A percentile compares a stretch with the other conserved stretches of the same genome.
phyloP scores from a whole-genome alignment of 2,113 vertebrate species.

The Neodon shergylaensis region DNA sequence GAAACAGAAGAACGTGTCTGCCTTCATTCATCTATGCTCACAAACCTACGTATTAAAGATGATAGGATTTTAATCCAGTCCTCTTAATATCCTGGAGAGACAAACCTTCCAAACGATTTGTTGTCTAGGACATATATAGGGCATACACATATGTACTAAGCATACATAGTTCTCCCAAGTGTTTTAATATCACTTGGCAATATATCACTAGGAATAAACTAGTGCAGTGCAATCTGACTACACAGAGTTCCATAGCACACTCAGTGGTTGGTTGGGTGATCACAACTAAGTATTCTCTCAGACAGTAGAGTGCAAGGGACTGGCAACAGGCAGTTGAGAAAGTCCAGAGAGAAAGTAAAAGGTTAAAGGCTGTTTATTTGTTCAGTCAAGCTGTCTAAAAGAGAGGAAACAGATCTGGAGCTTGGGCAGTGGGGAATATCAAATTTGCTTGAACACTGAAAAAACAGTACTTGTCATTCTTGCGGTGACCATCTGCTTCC shows the following conservation, averaged over 20 bases:
- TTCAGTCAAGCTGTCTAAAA: background rate
- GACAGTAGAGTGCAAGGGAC: background rate
- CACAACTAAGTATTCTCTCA: background rate
- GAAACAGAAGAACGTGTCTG: background rate
- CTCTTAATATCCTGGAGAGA: background rate
- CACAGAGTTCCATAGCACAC: background rate
- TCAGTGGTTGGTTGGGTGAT: background rate
- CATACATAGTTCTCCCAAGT: background rate
- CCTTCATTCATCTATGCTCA: background rate
- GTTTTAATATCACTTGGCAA: background rate
- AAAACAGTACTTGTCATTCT: background rate
- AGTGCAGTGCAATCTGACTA: background rate
- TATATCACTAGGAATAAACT: background rate
- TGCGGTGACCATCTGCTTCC: background rate
- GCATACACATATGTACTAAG: background rate
- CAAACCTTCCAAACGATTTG: background rate
- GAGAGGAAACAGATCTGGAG: background rate
- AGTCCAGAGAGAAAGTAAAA: background rate
- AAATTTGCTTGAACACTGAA: background rate
- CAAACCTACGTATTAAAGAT: background rate
- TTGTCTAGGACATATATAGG: background rate
- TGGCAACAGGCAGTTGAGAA: background rate
- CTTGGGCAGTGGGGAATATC: background rate
- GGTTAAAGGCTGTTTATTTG: background rate
- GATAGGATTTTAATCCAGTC: background rate